Conservation (phyloP, 37 sponge, comb jelly and placozoan species). For the Haliclona indistincta region DNA sequence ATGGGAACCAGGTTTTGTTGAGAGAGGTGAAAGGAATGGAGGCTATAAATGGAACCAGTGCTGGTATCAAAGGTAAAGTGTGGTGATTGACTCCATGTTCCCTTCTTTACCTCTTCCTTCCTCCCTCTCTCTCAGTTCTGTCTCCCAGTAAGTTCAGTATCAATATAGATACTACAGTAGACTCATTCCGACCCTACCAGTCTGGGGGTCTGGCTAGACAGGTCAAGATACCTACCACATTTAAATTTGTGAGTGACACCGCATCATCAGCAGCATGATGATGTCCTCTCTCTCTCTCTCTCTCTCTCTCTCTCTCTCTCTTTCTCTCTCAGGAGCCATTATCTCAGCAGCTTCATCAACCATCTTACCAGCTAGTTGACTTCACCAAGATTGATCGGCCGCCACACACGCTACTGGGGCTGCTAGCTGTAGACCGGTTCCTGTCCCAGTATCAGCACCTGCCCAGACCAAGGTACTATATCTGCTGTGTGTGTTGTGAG, state of each 20-base stretch:
- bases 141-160: constrained; percentile 83
- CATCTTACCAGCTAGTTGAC: constrained; percentile 65
- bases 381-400: constrained; percentile 75
- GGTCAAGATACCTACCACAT: constrained; percentile 57
- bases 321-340: constrained; percentile 59
- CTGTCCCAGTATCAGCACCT: neutral
- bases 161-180: constrained; percentile 72
- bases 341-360: constrained; percentile 53
- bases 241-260: constrained; percentile 67
- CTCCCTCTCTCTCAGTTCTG: constrained; percentile 32
- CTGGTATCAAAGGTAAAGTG: constrained; percentile 61
- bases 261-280: too few species aligned
- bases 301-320: neutral
- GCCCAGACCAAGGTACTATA: constrained; percentile 47
- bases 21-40: constrained; percentile 92
- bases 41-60: constrained; percentile 74
- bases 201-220: constrained; percentile 83
- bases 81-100: neutral
- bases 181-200: constrained; percentile 32
- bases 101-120: neutral
- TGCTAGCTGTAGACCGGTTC: constrained; percentile 60
- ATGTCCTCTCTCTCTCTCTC: neutral
- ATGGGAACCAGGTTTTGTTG: constrained; percentile 79
- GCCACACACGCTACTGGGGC: constrained; percentile 33
- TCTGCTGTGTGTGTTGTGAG: neutral